Evolutionary conservation across 64 coral and sea anemone species (phyloP).

Genomic region (Platygyra sinensis): DNA sequence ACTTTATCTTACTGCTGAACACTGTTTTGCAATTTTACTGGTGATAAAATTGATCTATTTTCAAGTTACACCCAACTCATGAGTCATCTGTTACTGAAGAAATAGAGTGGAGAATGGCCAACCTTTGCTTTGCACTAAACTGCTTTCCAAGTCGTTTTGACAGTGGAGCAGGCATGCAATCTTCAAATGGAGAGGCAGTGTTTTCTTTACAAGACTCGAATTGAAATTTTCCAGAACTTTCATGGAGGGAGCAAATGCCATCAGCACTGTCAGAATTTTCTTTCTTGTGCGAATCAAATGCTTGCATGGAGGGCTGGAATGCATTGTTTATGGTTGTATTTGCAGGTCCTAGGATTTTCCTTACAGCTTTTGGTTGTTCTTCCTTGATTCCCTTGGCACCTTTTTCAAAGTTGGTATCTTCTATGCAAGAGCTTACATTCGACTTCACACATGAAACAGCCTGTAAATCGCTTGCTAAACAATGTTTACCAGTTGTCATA

Average conservation of each 20-base stretch:
- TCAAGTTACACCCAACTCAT: too few relatives aligned
- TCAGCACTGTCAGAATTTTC: background rate
- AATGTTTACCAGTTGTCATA: background rate
- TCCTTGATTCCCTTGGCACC: background rate
- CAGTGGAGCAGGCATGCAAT: conserved; percentile 44
- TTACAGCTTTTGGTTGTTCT: background rate
- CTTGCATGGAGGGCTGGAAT: background rate
- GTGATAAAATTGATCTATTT: too few relatives aligned
- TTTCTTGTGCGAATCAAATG: background rate
- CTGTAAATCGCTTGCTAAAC: background rate
- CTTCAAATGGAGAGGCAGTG: conserved; percentile 19
- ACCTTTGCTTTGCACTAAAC: background rate
- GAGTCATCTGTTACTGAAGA: background rate
- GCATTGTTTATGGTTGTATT: background rate
- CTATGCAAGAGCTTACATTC: background rate
- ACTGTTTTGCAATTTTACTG: too few relatives aligned
- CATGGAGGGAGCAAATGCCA: background rate
- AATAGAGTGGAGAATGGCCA: background rate
- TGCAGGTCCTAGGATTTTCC: background rate
- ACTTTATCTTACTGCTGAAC: too few relatives aligned
- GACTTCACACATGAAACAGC: background rate
- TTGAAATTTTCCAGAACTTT: background rate
- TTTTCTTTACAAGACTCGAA: background rate
- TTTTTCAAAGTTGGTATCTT: background rate
- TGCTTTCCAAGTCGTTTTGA: conserved; percentile 32